These are phyloP conservation scores for Apostichopus japonicus DNA, from an alignment of 35 echinoderm and acorn worm species.

Conservation along the genomic window DNA sequence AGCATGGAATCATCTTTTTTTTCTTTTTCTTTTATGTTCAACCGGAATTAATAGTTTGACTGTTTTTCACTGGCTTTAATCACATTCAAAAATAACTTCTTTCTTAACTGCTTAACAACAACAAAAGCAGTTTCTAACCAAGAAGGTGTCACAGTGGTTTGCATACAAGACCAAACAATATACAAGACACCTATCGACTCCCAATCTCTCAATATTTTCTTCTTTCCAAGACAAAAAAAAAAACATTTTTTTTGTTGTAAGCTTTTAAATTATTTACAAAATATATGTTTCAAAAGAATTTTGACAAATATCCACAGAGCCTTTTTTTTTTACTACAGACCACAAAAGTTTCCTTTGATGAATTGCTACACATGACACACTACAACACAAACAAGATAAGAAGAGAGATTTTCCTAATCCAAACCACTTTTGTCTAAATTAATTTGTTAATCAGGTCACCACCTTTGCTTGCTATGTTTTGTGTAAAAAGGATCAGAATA, in stretches of 20 bases:
- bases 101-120: not conserved
- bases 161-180: conserved; percentile 46
- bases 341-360: conserved; percentile 4
- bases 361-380: conserved; percentile 31
- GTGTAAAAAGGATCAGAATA: not conserved
- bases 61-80: not conserved
- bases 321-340: not conserved
- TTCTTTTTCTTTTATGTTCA: no score
- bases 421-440: not conserved
- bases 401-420: not conserved
- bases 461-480: not conserved
- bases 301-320: conserved; percentile 46
- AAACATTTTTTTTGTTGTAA: not conserved
- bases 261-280: conserved; percentile 50
- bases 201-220: conserved; percentile 4
- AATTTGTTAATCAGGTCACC: not conserved
- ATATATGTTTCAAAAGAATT: conserved; percentile 47
- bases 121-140: not conserved
- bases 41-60: not conserved
- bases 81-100: not conserved
- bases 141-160: conserved; percentile 18
- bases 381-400: conserved; percentile 17
- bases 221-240: conserved; percentile 22
- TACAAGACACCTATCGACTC: conserved; percentile 35
- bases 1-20: no score